These are phyloP conservation scores for Pholis gunnellus DNA, from an alignment of 2,113 vertebrate genomes.

Conservation along the genomic window DNA sequence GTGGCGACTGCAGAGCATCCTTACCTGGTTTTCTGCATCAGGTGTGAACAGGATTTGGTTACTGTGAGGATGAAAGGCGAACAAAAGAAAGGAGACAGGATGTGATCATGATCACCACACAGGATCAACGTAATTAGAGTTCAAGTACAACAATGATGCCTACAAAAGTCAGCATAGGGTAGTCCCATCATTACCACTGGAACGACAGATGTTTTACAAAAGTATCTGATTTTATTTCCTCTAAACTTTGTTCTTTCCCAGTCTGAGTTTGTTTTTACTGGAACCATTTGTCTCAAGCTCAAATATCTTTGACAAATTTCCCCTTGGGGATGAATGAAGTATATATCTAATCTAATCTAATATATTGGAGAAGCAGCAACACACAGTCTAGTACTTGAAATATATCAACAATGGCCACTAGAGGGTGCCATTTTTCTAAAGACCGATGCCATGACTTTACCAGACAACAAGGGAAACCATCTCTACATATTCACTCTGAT, in stretches of 20 bases:
- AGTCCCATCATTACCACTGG: too few species aligned
- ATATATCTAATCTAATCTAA: too few species aligned
- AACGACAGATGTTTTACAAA: not conserved
- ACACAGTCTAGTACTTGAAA: not conserved
- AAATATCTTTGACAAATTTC: too few species aligned
- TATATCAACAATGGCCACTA: slow-evolving; percentile 33
- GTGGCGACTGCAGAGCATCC: not conserved
- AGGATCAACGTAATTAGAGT: slow-evolving; percentile 33
- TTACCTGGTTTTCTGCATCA: slow-evolving; percentile 45
- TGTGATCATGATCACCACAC: slow-evolving; percentile 4
- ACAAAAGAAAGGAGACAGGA: slow-evolving; percentile 24
- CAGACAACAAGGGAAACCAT: not conserved
- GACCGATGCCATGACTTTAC: not conserved
- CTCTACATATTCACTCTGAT: not conserved
- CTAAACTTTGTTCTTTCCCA: not conserved
- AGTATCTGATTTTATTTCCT: not conserved
- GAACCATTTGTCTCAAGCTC: not conserved
- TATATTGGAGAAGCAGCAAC: not conserved
- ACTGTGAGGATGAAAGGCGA: slow-evolving; percentile 31
- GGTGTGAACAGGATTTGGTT: slow-evolving; percentile 63
- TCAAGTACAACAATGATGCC: not conserved
- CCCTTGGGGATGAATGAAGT: too few species aligned
- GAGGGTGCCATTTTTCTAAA: slow-evolving; percentile 38
- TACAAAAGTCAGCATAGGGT: not conserved
- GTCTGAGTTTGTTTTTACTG: not conserved